A percentile compares a stretch with the other conserved stretches of the same genome.
Conservation (phyloP, 2,888 invertebrate genomes). For the Malthinus flaveolus region DNA sequence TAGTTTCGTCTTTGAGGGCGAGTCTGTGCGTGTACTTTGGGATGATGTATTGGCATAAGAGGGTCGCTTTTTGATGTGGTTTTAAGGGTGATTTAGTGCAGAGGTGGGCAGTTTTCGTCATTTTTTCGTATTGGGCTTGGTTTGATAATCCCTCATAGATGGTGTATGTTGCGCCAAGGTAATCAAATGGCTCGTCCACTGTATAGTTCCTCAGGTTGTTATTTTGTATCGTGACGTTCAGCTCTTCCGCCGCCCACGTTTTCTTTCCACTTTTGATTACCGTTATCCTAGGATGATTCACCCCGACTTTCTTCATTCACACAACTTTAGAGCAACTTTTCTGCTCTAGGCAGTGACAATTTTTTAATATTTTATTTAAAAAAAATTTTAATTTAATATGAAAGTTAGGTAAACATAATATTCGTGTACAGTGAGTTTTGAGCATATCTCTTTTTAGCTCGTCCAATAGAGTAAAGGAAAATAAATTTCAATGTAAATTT, state of each 20-base stretch:
- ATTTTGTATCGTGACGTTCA: background rate
- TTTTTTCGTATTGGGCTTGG: background rate
- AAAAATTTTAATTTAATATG: no score
- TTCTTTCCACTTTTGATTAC: background rate
- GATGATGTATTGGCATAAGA: background rate
- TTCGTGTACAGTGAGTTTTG: no score
- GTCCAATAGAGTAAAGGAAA: no score
- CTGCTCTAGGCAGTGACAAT: no score
- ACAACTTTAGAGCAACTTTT: no score
- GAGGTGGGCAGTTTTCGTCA: background rate
- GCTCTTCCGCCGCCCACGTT: background rate
- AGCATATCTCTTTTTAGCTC: no score
- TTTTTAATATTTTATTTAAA: no score
- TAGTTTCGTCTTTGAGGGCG: background rate
- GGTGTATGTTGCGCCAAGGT: background rate
- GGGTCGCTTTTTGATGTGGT: background rate
- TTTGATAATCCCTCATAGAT: background rate
- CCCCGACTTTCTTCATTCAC: no score
- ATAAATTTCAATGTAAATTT: no score
- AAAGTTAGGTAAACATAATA: no score
- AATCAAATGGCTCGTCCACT: background rate
- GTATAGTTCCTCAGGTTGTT: background rate
- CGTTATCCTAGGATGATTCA: no score
- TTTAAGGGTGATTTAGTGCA: background rate
- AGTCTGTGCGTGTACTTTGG: background rate